phyloP scores from a whole-genome alignment of 2,113 vertebrate species.

The Parus major region DNA sequence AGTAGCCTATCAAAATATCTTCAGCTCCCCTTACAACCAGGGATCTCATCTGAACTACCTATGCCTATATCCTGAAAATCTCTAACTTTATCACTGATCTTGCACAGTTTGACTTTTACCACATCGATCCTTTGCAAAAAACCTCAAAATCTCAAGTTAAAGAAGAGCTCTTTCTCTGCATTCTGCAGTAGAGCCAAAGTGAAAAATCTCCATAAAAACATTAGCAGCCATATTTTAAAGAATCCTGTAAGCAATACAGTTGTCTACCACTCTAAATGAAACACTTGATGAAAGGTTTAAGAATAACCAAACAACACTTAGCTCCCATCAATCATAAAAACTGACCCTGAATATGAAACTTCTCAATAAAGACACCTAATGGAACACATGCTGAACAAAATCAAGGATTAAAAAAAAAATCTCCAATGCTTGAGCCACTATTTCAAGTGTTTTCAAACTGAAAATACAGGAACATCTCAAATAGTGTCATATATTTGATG shows the following conservation, averaged over 20 bases:
- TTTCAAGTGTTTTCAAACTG: neutral
- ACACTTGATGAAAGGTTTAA: neutral
- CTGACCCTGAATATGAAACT: neutral
- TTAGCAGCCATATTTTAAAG: neutral
- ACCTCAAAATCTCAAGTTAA: neutral
- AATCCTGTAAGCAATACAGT: neutral
- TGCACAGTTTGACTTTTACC: neutral
- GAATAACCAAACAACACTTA: neutral
- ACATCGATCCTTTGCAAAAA: neutral
- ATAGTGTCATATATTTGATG: neutral
- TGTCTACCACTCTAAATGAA: neutral
- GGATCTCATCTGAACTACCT: neutral
- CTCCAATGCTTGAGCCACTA: neutral
- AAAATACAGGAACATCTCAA: neutral
- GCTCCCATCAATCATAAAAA: neutral
- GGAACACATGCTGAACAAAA: rapidly evolving
- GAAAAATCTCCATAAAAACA: neutral
- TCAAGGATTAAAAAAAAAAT: neutral
- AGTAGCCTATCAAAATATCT: neutral
- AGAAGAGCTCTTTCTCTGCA: neutral
- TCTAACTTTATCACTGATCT: neutral
- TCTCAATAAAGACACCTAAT: neutral
- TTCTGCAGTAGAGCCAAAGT: neutral
- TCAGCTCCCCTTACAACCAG: neutral
- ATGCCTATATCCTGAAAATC: neutral